These are phyloP conservation scores for Spisula subtruncata DNA, from an alignment of 2,888 invertebrate genomes.

Conservation along the genomic window DNA sequence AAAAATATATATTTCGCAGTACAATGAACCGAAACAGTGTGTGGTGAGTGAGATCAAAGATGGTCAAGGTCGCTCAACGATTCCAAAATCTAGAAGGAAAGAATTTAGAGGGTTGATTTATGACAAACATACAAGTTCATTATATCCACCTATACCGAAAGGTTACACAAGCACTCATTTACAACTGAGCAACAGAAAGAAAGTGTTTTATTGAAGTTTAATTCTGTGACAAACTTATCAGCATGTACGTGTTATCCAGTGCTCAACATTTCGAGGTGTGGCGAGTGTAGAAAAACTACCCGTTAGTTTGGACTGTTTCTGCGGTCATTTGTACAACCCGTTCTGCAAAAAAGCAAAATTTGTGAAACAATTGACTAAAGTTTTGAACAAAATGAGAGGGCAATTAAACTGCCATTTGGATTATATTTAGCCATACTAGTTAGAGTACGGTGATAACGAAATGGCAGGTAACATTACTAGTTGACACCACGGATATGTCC, in stretches of 20 bases:
- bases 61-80: conserved; percentile 63
- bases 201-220: conserved; percentile 32
- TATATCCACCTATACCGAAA: conserved; percentile 65
- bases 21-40: conserved; percentile 48
- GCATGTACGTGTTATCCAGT: too few relatives aligned
- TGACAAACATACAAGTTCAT: conserved; percentile 64
- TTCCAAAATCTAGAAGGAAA: conserved; percentile 58
- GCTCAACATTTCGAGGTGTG: too few relatives aligned
- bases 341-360: too few relatives aligned
- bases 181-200: conserved; percentile 31
- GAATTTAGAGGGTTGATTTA: conserved; percentile 69
- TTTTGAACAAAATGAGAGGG: too few relatives aligned
- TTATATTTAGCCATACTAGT: too few relatives aligned
- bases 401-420: too few relatives aligned
- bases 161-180: conserved; percentile 44
- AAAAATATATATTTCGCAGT: conserved; percentile 63
- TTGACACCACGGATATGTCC: too few relatives aligned
- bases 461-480: neutral
- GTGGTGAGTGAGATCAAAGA: conserved; percentile 61
- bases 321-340: too few relatives aligned
- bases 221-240: too few relatives aligned
- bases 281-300: too few relatives aligned
- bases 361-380: too few relatives aligned
- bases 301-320: too few relatives aligned
- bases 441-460: neutral